Evolutionary conservation across 2,797 vertebrate species (phyloP).

Genomic region (Sebastiscus albofasciatus): DNA sequence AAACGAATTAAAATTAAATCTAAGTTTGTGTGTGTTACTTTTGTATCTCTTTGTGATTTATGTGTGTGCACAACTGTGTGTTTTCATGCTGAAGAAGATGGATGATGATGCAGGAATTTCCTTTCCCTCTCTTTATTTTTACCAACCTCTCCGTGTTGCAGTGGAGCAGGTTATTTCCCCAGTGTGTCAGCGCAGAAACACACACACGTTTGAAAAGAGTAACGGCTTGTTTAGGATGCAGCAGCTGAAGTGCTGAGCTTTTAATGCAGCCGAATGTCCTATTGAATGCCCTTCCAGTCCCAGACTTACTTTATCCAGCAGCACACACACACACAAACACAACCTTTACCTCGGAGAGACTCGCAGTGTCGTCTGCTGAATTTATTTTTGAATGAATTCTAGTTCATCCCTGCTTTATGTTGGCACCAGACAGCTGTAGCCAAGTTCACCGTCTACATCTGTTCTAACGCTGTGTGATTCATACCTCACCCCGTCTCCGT

Average conservation of each 20-base stretch:
- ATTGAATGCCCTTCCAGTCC: slow-evolving; percentile 59
- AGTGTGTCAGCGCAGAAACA: not conserved
- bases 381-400: not conserved
- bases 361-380: not conserved
- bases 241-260: slow-evolving; percentile 69
- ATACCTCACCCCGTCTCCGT: not conserved
- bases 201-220: slow-evolving; percentile 4
- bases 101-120: not conserved
- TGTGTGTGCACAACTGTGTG: not conserved
- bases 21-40: not conserved
- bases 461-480: not conserved
- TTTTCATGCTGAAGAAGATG: not conserved
- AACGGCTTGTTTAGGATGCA: slow-evolving; percentile 54
- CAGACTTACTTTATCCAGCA: slow-evolving; percentile 26
- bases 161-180: slow-evolving; percentile 7
- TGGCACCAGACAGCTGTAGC: not conserved
- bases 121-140: not conserved
- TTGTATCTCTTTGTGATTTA: not conserved
- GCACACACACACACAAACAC: slow-evolving; percentile 3
- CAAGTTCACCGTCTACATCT: not conserved
- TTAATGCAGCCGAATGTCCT: slow-evolving; percentile 48
- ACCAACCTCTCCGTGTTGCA: slow-evolving; percentile 1
- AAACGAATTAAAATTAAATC: not conserved
- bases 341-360: not conserved
- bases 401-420: not conserved